Evolutionary conservation across 2,113 vertebrate species (phyloP).

Genomic region (Cathartes aura): DNA sequence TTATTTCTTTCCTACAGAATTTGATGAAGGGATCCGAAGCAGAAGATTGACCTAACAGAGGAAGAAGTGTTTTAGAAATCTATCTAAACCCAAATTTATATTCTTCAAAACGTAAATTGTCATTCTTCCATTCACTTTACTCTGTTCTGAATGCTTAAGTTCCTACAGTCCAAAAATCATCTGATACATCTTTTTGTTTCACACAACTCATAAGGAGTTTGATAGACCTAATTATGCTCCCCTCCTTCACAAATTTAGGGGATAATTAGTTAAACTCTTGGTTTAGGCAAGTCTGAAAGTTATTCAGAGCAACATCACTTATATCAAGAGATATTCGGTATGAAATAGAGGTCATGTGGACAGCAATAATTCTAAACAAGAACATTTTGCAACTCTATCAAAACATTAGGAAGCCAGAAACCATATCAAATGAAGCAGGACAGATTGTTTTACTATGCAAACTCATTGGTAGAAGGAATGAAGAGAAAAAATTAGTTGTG

Average conservation of each 20-base stretch:
- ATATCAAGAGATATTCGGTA: background rate
- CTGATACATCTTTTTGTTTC: background rate
- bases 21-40: background rate
- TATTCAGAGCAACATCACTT: background rate
- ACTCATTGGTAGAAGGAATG: background rate
- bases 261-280: background rate
- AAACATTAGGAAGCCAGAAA: constrained; percentile 1
- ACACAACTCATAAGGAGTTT: background rate
- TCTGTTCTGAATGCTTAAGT: background rate
- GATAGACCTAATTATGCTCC: background rate
- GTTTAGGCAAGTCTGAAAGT: background rate
- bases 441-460: background rate
- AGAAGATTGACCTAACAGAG: background rate
- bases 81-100: background rate
- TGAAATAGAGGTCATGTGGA: background rate
- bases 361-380: background rate
- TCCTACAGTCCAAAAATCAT: background rate
- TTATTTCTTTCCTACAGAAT: background rate
- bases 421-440: background rate
- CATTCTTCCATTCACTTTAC: background rate
- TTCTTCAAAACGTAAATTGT: background rate
- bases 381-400: background rate
- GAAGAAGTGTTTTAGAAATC: background rate
- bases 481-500: background rate
- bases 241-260: background rate